Base-by-base conservation (phyloP, 2,113 vertebrate genomes). In the Syrrhaptes paradoxus region DNA sequence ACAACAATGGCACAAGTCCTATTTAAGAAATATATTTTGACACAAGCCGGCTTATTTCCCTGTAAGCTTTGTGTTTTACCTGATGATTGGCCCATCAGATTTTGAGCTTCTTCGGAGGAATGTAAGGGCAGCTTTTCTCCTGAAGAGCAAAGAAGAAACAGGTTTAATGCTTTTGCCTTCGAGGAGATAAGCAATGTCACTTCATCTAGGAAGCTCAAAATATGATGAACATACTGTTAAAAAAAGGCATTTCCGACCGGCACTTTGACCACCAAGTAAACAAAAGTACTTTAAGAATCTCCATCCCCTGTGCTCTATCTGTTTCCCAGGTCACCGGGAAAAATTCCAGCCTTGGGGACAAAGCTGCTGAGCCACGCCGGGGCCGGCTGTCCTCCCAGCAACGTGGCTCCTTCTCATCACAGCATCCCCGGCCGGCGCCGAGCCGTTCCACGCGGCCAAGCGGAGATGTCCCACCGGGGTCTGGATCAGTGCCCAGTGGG, bases 71-170 rank as follows among this genome's bases (percentile, higher is more conserved):
- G 75, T 81, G 79, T 89, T 98, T 98, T 98, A 98, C 98, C 98
- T 98, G 98, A 97, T 85, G 98, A 98, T 80, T 98, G 98, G 97
- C 98, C 98, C 98, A 98, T 98, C 98, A 98, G 98, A 98, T 98
- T 98, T 98, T 98, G 98, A 98, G 98, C 98, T 98, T 98, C 98
- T 98, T 98, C 98, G 97, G 98, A 98, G 98, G 98, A 98, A 98
- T 98, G 98, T 98, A 98, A 98, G 97, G 98, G 97, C 98, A 98
- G 98, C 98, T 98, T 98, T 98, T 98, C 98, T 98, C 98, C 98
- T 98, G 97, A 98, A 98, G 98, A 98, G 98, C 98, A 98, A 98
- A 98, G 98, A 98, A 98, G 98, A 98, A 95, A 98, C 96, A 98
- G 96, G 79, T 98, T 98, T 98, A 98, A 98, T 96, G 97, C 90